Conservation (phyloP, 2,797 vertebrate species). For the Melanotaenia parkinsoni region DNA sequence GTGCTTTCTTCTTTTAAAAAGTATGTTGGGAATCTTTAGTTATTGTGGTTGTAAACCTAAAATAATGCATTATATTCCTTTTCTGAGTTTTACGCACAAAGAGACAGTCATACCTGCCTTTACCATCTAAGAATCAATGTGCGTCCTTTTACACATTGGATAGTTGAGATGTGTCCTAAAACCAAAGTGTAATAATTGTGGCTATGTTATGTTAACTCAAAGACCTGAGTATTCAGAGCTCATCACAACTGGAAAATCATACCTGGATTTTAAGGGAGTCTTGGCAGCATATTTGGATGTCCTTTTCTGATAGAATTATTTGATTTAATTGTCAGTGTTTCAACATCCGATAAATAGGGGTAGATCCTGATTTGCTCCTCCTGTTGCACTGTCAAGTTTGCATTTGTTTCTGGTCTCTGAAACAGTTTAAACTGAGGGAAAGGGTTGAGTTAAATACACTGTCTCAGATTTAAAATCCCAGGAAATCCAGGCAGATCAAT, state of each 20-base stretch:
- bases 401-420: background rate
- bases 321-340: background rate
- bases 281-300: background rate
- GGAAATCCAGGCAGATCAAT: background rate
- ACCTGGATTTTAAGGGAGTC: background rate
- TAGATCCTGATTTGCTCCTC: background rate
- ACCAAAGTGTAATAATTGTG: background rate
- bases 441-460: background rate
- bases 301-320: background rate
- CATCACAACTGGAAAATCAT: background rate
- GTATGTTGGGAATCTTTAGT: background rate
- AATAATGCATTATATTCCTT: background rate
- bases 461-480: background rate
- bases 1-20: background rate
- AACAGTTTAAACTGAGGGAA: background rate
- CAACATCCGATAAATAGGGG: background rate
- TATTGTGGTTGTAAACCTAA: background rate
- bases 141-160: background rate
- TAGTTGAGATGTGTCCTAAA: background rate
- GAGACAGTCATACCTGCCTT: background rate
- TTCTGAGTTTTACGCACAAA: background rate
- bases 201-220: background rate
- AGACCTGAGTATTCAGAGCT: slow-evolving; percentile 5
- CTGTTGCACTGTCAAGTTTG: background rate
- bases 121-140: background rate